Percentiles rank a stretch among this genome's conserved stretches.
Evolutionary conservation across 2,113 vertebrate genomes (phyloP).

Genomic region (Antigone vipio): DNA sequence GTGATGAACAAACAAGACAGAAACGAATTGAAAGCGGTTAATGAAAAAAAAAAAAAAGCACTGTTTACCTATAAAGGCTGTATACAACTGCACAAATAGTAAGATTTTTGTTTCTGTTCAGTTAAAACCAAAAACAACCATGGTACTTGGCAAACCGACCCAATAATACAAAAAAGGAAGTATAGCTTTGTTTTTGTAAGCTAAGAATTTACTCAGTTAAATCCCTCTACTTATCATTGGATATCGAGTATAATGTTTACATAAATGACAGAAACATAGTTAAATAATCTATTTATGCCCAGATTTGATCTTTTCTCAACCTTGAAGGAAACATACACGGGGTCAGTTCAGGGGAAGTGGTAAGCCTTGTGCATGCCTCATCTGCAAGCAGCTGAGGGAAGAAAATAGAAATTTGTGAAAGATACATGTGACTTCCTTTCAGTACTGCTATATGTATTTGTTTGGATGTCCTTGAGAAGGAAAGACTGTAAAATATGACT

Average conservation of each 20-base stretch:
- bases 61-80: neutral
- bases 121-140: neutral
- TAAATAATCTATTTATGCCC: neutral
- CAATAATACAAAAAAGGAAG: neutral
- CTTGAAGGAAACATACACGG: neutral
- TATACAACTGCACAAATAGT: neutral
- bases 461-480: conserved; percentile 42
- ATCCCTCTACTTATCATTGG: neutral
- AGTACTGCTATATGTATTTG: neutral
- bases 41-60: neutral
- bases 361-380: neutral
- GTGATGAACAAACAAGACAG: neutral
- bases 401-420: neutral
- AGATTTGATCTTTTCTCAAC: neutral
- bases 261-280: neutral
- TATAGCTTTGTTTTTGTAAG: neutral
- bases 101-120: neutral
- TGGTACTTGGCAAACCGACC: neutral
- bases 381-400: neutral
- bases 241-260: neutral
- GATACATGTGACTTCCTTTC: neutral
- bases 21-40: neutral
- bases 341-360: neutral
- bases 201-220: neutral
- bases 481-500: conserved; percentile 25